A percentile compares a stretch with the other conserved stretches of the same genome.
These are phyloP conservation scores for Poeciliopsis occidentalis DNA, from an alignment of 2,113 vertebrate species.

Conservation along the genomic window DNA sequence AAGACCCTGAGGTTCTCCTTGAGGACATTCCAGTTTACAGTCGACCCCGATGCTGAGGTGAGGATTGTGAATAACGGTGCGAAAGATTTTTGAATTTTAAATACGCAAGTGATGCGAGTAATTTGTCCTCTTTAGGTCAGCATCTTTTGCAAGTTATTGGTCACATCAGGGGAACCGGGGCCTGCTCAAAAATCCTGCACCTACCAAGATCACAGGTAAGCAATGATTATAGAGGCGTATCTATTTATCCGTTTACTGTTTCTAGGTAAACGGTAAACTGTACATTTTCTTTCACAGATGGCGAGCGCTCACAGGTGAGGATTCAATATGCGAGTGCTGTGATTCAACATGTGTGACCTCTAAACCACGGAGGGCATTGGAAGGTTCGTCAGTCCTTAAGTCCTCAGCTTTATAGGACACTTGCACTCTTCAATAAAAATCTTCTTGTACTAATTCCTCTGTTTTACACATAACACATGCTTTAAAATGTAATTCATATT, in stretches of 20 bases:
- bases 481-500: not conserved
- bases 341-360: constrained; percentile 65
- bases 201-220: constrained; percentile 57
- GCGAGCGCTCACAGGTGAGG: constrained; percentile 65
- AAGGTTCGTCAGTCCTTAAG: constrained; percentile 51
- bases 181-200: constrained; percentile 75
- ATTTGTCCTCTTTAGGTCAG: constrained; percentile 50
- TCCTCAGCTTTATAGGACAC: too few relatives aligned
- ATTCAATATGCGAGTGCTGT: constrained; percentile 77
- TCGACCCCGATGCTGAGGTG: constrained; percentile 65
- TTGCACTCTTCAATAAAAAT: not conserved
- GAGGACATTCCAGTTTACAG: constrained; percentile 74
- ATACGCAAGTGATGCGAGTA: not conserved
- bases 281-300: constrained; percentile 59
- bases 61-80: not conserved
- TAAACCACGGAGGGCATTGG: constrained; percentile 42
- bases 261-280: not conserved
- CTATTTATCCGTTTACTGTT: not conserved
- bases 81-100: not conserved
- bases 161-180: constrained; percentile 51
- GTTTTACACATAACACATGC: too few relatives aligned
- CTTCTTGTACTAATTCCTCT: too few relatives aligned
- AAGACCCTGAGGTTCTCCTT: constrained; percentile 67
- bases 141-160: constrained; percentile 67
- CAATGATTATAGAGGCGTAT: not conserved